phyloP scores from a whole-genome alignment of 37 sponge, comb jelly and placozoan species.

The Halichondria panicea region DNA sequence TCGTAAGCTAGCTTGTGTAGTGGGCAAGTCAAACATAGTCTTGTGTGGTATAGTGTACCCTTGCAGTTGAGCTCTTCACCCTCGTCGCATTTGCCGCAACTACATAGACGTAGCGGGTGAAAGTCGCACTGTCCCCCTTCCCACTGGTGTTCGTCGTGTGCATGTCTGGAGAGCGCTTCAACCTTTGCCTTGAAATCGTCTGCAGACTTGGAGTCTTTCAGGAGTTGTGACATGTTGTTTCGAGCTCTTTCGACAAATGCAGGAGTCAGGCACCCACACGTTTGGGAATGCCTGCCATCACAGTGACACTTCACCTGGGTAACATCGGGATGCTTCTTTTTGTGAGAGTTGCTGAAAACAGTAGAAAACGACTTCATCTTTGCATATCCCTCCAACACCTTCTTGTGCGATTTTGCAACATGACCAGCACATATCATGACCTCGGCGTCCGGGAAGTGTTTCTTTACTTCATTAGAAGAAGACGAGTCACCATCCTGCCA shows the following conservation, averaged over 20 bases:
- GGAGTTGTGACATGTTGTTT: conserved; percentile 6
- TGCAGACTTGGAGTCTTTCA: conserved; percentile 3
- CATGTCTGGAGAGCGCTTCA: conserved; percentile 34
- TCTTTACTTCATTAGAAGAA: conserved; percentile 9
- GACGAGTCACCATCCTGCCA: conserved; percentile 56
- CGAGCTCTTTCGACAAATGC: conserved; percentile 16
- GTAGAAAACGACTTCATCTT: conserved; percentile 20
- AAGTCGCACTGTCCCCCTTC: conserved; percentile 33
- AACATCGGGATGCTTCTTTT: conserved; percentile 4
- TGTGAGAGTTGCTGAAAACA: not conserved
- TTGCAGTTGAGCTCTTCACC: conserved; percentile 14
- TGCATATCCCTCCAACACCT: not conserved
- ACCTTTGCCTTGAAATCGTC: conserved; percentile 14
- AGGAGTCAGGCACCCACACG: conserved; percentile 40
- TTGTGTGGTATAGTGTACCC: conserved; percentile 17
- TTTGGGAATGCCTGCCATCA: not conserved
- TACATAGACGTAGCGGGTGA: conserved; percentile 14
- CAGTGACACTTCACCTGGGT: conserved; percentile 23
- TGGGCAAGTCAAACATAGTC: conserved; percentile 1
- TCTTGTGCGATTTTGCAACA: conserved; percentile 12
- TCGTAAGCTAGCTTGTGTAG: conserved; percentile 30
- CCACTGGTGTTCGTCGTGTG: conserved; percentile 28
- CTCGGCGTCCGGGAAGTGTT: conserved; percentile 1
- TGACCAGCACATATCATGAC: conserved; percentile 42
- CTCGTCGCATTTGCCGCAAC: conserved; percentile 25